These are phyloP conservation scores for Crocuta crocuta DNA, from an alignment of 2,113 vertebrate genomes.

Conservation along the genomic window DNA sequence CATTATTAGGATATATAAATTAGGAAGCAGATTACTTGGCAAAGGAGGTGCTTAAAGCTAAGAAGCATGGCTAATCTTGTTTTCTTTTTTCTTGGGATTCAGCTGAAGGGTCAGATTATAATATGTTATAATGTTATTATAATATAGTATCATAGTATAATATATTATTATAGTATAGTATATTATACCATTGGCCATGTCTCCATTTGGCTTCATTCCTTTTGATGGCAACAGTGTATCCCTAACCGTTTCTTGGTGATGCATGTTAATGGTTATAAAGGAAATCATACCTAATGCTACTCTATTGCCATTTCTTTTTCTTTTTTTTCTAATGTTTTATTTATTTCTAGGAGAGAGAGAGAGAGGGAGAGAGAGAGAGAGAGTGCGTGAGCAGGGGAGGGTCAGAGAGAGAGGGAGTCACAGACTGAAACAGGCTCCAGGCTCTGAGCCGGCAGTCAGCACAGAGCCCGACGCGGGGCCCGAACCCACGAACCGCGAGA, in stretches of 20 bases:
- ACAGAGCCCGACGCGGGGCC: too few species aligned
- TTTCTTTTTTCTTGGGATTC: constrained; percentile 38
- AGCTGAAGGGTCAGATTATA: constrained; percentile 26
- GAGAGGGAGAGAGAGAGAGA: too few species aligned
- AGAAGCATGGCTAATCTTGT: constrained; percentile 28
- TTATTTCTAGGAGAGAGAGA: too few species aligned
- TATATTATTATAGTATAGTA: background rate
- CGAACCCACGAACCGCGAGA: too few species aligned
- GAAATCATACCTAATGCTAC: background rate
- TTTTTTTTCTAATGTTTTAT: too few species aligned
- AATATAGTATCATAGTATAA: background rate
- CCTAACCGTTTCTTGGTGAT: background rate
- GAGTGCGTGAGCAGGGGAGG: too few species aligned
- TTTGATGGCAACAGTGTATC: background rate
- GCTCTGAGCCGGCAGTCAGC: too few species aligned
- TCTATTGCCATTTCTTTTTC: background rate
- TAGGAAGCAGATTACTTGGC: constrained; percentile 43
- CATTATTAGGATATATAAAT: constrained; percentile 3
- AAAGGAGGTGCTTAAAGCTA: constrained; percentile 13
- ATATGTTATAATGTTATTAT: background rate
- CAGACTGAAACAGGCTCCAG: too few species aligned
- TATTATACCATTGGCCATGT: background rate
- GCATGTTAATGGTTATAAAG: background rate
- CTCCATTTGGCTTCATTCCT: background rate
- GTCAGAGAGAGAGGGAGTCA: too few species aligned